phyloP scores from a whole-genome alignment of 2,797 vertebrate genomes.

The Myotis findleyi region DNA sequence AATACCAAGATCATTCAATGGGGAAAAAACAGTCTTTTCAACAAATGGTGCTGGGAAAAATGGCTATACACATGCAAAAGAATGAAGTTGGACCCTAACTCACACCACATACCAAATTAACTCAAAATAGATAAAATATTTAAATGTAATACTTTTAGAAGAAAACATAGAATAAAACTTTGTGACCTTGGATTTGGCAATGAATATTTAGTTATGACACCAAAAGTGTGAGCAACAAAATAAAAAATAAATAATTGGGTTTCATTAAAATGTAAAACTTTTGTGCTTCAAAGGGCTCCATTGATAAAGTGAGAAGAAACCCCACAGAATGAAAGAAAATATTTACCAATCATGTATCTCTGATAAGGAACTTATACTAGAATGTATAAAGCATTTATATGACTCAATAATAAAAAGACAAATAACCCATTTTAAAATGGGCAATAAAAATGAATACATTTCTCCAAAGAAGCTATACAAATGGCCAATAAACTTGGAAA shows the following conservation, averaged over 20 bases:
- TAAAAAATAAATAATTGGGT: background rate
- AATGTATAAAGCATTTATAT: background rate
- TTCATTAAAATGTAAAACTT: background rate
- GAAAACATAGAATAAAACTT: background rate
- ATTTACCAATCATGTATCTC: background rate
- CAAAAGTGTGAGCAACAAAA: background rate
- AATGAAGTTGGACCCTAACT: background rate
- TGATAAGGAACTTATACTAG: background rate
- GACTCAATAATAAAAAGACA: background rate
- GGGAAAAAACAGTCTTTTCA: background rate
- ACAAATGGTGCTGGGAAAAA: background rate
- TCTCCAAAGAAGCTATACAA: background rate
- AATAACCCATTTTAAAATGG: background rate
- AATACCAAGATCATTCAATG: background rate
- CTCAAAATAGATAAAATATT: background rate
- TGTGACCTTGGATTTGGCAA: background rate
- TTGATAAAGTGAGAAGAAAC: background rate
- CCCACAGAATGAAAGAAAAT: background rate
- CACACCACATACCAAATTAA: background rate
- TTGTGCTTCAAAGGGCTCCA: background rate
- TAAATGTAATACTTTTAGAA: background rate
- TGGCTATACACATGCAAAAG: background rate
- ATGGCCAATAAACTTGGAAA: background rate
- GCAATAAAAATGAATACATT: background rate
- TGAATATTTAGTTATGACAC: background rate